phyloP scores from a whole-genome alignment of 2,888 invertebrate genomes.

The Lasioglossum villosulum region DNA sequence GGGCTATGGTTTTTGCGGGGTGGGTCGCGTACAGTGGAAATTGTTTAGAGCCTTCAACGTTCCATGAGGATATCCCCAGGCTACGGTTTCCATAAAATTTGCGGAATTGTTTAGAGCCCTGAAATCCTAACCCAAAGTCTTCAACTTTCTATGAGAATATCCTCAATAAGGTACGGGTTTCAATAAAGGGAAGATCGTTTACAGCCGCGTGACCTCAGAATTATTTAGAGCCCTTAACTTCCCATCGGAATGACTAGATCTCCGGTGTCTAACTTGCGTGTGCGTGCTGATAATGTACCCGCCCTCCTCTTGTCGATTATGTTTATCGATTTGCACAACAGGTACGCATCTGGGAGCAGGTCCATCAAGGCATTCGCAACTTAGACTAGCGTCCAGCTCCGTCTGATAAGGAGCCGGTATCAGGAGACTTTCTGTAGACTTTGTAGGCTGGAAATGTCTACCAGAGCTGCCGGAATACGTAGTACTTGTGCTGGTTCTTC shows the following conservation, averaged over 20 bases:
- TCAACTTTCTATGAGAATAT: neutral
- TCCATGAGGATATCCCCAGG: neutral
- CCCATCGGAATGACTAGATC: slow-evolving; percentile 81
- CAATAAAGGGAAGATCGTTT: slow-evolving; percentile 46
- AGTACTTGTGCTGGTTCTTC: slow-evolving; percentile 84
- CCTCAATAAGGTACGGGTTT: neutral
- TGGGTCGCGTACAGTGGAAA: slow-evolving; percentile 55
- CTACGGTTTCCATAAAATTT: neutral
- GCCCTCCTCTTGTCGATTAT: slow-evolving; percentile 75
- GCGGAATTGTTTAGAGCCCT: slow-evolving; percentile 49
- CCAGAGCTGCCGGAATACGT: slow-evolving; percentile 80
- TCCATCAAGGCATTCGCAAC: slow-evolving; percentile 89
- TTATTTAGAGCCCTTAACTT: slow-evolving; percentile 78
- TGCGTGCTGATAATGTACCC: slow-evolving; percentile 67
- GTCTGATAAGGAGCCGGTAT: slow-evolving; percentile 89
- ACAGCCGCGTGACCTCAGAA: slow-evolving; percentile 80
- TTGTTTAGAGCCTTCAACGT: neutral
- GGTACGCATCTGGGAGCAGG: slow-evolving; percentile 71
- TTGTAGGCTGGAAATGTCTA: slow-evolving; percentile 88
- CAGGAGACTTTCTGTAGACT: slow-evolving; percentile 92
- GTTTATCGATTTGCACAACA: slow-evolving; percentile 80
- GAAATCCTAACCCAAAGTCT: too few species aligned
- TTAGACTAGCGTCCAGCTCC: slow-evolving; percentile 89
- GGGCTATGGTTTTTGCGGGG: neutral
- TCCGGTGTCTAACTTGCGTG: slow-evolving; percentile 78